Conservation (phyloP, 2,797 vertebrate genomes). For the Otolemur crassicaudatus region DNA sequence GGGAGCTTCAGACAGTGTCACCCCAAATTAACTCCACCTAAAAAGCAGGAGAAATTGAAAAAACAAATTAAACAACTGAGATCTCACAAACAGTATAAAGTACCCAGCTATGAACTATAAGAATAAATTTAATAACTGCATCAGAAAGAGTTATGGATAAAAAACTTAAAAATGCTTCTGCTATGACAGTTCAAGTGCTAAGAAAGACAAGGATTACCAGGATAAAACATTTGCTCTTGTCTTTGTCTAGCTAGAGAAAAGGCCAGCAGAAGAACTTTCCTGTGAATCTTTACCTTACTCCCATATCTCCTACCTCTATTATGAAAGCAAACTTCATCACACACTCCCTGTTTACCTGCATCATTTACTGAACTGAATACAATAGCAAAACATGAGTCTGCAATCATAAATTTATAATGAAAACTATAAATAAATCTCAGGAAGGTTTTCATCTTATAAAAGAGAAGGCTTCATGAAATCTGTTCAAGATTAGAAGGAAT, state of each 20-base stretch:
- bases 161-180: not conserved
- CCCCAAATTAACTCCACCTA: not conserved
- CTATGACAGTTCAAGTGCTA: not conserved
- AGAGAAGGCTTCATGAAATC: not conserved
- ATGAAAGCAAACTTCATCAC: not conserved
- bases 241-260: not conserved
- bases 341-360: not conserved
- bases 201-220: not conserved
- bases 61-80: not conserved
- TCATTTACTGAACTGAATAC: not conserved
- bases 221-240: not conserved
- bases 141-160: slow-evolving; percentile 4
- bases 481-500: not conserved
- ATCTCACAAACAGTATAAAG: slow-evolving; percentile 11
- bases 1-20: not conserved
- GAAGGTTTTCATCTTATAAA: slow-evolving; percentile 21
- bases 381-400: not conserved
- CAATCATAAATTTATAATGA: not conserved
- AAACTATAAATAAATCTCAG: slow-evolving; percentile 18
- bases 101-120: not conserved
- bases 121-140: slow-evolving; percentile 30
- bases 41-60: not conserved
- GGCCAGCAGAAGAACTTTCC: not conserved
- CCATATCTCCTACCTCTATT: not conserved
- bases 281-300: not conserved